phyloP scores from a whole-genome alignment of 53 echinoderm and acorn worm species.

The Paracentrotus lividus region DNA sequence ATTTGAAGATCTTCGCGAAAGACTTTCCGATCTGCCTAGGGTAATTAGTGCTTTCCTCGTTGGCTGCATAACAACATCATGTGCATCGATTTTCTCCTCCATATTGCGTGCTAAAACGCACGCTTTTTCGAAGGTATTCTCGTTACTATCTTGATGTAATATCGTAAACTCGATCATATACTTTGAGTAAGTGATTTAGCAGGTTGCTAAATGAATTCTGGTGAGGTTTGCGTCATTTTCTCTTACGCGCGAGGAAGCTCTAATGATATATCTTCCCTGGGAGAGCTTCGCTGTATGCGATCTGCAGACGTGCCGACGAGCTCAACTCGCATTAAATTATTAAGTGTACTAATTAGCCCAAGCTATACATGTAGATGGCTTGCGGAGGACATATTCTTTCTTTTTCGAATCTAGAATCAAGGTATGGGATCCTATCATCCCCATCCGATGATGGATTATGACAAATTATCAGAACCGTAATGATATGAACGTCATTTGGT shows the following conservation, averaged over 20 bases:
- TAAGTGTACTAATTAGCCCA: slow-evolving; percentile 35
- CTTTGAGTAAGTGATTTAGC: slow-evolving; percentile 58
- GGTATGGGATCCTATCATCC: neutral
- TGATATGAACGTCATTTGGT: too few species aligned
- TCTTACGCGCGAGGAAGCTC: neutral
- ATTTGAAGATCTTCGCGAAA: neutral
- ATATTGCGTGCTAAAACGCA: slow-evolving; percentile 66
- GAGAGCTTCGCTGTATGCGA: slow-evolving; percentile 11
- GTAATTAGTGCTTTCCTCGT: slow-evolving; percentile 47
- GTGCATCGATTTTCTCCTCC: slow-evolving; percentile 31
- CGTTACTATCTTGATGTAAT: slow-evolving; percentile 56
- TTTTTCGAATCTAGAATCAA: slow-evolving; percentile 1
- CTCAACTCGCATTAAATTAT: slow-evolving; percentile 48
- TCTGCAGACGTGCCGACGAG: slow-evolving; percentile 18
- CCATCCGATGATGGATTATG: neutral
- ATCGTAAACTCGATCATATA: slow-evolving; percentile 68
- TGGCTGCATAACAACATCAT: slow-evolving; percentile 56
- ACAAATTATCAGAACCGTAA: neutral
- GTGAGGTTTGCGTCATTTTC: slow-evolving; percentile 51
- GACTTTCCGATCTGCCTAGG: neutral
- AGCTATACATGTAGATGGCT: slow-evolving; percentile 5
- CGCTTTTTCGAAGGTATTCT: slow-evolving; percentile 27
- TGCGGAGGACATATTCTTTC: neutral
- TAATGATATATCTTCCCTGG: slow-evolving; percentile 49
- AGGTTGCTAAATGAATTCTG: slow-evolving; percentile 54